Conservation (phyloP, 37 sponge, comb jelly and placozoan genomes). For the Amphimedon queenslandica region DNA sequence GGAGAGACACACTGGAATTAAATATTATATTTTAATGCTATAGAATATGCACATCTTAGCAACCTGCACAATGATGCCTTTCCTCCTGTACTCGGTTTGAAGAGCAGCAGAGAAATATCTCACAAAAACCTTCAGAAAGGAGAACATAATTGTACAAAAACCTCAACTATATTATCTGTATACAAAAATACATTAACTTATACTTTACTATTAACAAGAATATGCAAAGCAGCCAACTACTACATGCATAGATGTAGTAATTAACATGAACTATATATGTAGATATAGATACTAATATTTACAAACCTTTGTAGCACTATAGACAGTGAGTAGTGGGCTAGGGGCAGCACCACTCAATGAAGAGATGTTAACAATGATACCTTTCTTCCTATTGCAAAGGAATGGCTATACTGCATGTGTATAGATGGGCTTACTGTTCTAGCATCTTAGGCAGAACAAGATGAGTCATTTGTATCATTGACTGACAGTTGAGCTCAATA, state of each 20-base stretch:
- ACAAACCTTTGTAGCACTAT: conserved; percentile 60
- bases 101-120: conserved; percentile 58
- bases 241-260: too few relatives aligned
- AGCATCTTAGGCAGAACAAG: conserved; percentile 52
- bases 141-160: not conserved
- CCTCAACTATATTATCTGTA: too few relatives aligned
- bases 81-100: conserved; percentile 37
- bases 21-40: not conserved
- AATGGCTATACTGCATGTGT: not conserved
- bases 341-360: conserved; percentile 1
- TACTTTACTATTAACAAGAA: too few relatives aligned
- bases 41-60: not conserved
- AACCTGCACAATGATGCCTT: conserved; percentile 76
- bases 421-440: conserved; percentile 14
- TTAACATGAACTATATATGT: not conserved
- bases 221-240: too few relatives aligned
- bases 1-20: conserved; percentile 40
- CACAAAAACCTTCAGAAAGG: conserved; percentile 23
- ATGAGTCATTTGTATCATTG: conserved; percentile 53
- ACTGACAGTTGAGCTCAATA: conserved; percentile 43
- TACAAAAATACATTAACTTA: too few relatives aligned
- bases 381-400: conserved; percentile 1
- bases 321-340: conserved; percentile 13
- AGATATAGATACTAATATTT: too few relatives aligned
- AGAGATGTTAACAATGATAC: conserved; percentile 54